Percentiles rank a stretch among this genome's conserved stretches.
These are phyloP conservation scores for Antedon mediterranea DNA, from an alignment of 53 echinoderm and acorn worm genomes.

Conservation along the genomic window DNA sequence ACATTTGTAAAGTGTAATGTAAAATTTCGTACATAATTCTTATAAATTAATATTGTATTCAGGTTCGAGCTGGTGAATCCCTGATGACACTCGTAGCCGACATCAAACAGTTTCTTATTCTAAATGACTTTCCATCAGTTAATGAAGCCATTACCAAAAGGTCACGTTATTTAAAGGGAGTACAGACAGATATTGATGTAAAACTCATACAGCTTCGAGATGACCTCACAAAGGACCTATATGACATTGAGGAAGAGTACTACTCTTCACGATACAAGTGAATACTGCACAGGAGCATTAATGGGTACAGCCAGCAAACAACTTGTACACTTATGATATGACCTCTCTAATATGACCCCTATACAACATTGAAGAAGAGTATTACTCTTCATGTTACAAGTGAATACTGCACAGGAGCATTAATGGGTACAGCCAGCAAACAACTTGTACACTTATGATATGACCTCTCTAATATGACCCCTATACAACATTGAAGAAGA, in stretches of 20 bases:
- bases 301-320: too few species aligned
- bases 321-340: too few species aligned
- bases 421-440: too few species aligned
- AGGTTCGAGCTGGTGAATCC: conserved; percentile 96
- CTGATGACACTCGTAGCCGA: conserved; percentile 82
- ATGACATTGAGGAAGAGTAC: conserved; percentile 88
- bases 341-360: too few species aligned
- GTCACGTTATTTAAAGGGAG: conserved; percentile 42
- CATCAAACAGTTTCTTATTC: conserved; percentile 93
- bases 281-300: not conserved
- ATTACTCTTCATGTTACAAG: too few species aligned
- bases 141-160: conserved; percentile 78
- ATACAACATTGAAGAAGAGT: too few species aligned
- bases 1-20: not conserved
- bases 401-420: too few species aligned
- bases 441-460: too few species aligned
- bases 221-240: conserved; percentile 61
- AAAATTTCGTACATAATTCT: not conserved
- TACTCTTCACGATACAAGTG: conserved; percentile 86
- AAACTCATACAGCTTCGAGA: conserved; percentile 69
- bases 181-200: conserved; percentile 55
- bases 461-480: too few species aligned
- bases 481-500: too few species aligned
- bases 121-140: conserved; percentile 88
- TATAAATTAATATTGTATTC: too few species aligned